A percentile compares a stretch with the other conserved stretches of the same genome.
Conservation (phyloP, 2,888 invertebrate species). For the Caradrina clavipalpis region DNA sequence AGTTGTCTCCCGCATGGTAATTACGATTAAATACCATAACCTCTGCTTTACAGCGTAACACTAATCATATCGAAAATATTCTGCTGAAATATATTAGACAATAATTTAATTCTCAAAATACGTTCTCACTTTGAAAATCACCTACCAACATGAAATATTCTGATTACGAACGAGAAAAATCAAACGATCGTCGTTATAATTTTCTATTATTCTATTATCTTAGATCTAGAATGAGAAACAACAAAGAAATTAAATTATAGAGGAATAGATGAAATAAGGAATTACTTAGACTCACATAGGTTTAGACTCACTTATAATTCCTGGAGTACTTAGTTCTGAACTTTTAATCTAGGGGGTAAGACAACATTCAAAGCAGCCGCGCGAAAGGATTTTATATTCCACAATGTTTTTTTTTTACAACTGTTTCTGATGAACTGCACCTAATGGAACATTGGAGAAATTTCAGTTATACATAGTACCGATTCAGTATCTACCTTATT, state of each 20-base stretch:
- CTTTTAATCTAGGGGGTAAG: conserved; percentile 59
- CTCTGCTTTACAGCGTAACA: conserved; percentile 84
- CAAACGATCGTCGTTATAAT: conserved; percentile 17
- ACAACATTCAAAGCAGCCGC: conserved; percentile 75
- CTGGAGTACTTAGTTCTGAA: conserved; percentile 45
- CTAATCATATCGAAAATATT: conserved; percentile 88
- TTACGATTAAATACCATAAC: conserved; percentile 83
- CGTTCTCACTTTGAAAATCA: conserved; percentile 76
- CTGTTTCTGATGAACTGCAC: conserved; percentile 15
- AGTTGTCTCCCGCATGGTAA: conserved; percentile 74
- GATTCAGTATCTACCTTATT: conserved; percentile 49
- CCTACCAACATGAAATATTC: conserved; percentile 74
- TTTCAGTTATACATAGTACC: conserved; percentile 30
- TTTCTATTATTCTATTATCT: conserved; percentile 37
- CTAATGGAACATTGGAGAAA: conserved; percentile 30
- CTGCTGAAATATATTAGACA: conserved; percentile 84
- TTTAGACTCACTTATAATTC: conserved; percentile 13
- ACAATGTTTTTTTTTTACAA: conserved; percentile 26
- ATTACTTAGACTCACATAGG: conserved; percentile 28
- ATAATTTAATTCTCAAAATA: conserved; percentile 84
- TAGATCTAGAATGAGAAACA: conserved; percentile 46
- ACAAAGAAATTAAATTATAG: conserved; percentile 37
- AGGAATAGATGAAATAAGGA: conserved; percentile 17
- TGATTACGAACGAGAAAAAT: conserved; percentile 49
- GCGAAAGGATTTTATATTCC: conserved; percentile 40